These are phyloP conservation scores for Parnassius orleans DNA, from an alignment of 2,888 invertebrate genomes.

Conservation along the genomic window DNA sequence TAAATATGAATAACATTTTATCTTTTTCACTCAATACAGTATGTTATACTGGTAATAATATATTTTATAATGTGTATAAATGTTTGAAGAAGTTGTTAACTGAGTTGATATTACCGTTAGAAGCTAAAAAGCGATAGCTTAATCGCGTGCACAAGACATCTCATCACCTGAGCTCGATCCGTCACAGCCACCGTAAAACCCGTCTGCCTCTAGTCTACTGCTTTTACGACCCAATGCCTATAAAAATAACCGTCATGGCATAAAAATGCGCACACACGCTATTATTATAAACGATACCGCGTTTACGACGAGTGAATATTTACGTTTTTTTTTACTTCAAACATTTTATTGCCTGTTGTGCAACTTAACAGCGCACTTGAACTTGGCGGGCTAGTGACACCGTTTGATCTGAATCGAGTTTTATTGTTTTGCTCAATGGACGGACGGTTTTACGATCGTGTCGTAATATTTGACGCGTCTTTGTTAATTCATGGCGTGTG, in stretches of 20 bases:
- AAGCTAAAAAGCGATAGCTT: conserved; percentile 6
- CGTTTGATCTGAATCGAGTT: conserved; percentile 75
- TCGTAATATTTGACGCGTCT: conserved; percentile 68
- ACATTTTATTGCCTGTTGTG: conserved; percentile 73
- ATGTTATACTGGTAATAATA: too few relatives aligned
- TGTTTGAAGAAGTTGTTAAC: background rate
- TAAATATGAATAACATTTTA: too few relatives aligned
- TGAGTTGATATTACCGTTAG: conserved; percentile 4
- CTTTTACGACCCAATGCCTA: conserved; percentile 72
- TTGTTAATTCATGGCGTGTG: conserved; percentile 52
- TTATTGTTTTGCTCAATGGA: conserved; percentile 77
- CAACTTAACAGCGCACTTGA: conserved; percentile 78
- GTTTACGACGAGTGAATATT: conserved; percentile 54
- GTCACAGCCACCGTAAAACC: conserved; percentile 61
- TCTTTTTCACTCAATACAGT: too few relatives aligned
- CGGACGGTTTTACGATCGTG: conserved; percentile 70
- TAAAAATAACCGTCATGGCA: conserved; percentile 72
- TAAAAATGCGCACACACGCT: conserved; percentile 48
- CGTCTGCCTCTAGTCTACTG: conserved; percentile 75
- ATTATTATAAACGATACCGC: conserved; percentile 57
- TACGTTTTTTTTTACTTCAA: conserved; percentile 63
- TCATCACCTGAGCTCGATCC: conserved; percentile 59
- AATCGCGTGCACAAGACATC: conserved; percentile 36
- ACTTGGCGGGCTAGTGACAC: conserved; percentile 77
- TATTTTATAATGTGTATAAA: too few relatives aligned